Conservation (phyloP, 2,113 vertebrate genomes). For the Zingel zingel region DNA sequence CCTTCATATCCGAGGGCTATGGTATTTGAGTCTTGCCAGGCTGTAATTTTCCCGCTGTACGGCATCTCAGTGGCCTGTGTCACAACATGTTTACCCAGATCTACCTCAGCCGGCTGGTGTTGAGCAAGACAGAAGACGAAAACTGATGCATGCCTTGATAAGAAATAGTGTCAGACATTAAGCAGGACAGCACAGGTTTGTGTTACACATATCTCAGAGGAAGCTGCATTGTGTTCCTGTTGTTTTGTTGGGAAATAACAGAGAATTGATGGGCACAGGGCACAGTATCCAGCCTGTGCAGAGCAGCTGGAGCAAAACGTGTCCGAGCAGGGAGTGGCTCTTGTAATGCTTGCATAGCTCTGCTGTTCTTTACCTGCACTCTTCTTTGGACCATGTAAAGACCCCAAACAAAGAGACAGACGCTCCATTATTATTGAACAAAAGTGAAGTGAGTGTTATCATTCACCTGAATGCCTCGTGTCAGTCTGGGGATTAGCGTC, state of each 20-base stretch:
- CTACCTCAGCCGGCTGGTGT: slow-evolving; percentile 39
- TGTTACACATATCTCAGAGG: background rate
- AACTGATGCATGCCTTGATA: slow-evolving; percentile 40
- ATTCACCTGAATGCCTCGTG: slow-evolving; percentile 43
- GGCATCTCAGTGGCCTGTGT: slow-evolving; percentile 36
- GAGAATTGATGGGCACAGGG: background rate
- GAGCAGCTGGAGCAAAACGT: background rate
- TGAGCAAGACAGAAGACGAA: slow-evolving; percentile 40
- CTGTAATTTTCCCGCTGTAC: slow-evolving; percentile 49
- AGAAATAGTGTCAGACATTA: slow-evolving; percentile 2
- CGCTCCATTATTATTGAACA: slow-evolving; percentile 35
- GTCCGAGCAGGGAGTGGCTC: slow-evolving; percentile 39
- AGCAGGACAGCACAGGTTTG: slow-evolving; percentile 51
- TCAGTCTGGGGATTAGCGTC: slow-evolving; percentile 1
- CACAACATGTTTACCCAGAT: slow-evolving; percentile 56
- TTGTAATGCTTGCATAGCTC: background rate
- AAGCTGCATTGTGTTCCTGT: slow-evolving; percentile 1
- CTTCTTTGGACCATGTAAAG: slow-evolving; percentile 32
- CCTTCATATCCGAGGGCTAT: slow-evolving; percentile 34
- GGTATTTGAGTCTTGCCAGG: slow-evolving; percentile 38
- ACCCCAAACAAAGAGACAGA: slow-evolving; percentile 52
- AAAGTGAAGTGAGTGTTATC: slow-evolving; percentile 31
- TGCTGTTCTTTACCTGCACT: slow-evolving; percentile 38
- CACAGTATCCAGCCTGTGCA: background rate
- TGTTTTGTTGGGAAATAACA: slow-evolving; percentile 17